Evolutionary conservation across 2,888 invertebrate genomes (phyloP), one percentile per base, ranked within the genome.

Genomic region (Megamerina dolium): DNA sequence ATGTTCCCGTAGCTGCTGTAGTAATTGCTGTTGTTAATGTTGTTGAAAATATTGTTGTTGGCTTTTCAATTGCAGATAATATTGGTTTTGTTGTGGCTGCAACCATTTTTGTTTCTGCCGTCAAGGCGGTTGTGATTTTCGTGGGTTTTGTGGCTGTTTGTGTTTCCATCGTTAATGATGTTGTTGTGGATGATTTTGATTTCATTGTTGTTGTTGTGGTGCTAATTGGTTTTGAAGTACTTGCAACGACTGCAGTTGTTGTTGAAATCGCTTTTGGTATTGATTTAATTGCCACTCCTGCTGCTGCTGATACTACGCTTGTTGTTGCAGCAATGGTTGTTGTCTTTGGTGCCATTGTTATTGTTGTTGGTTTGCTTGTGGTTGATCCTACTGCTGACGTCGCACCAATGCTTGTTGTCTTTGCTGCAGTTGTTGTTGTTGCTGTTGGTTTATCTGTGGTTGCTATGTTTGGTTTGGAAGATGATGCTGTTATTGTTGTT

Each of bases 241-340:
- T 13, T 30, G 38, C 3, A 16, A 13, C 17, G 32, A 21, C 9
- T 27, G 37, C 14, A 16, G 37, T 16, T 13, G 29, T n/a, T 8
- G 30, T n/a, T 16, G 29, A 10, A n/a, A 4, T 34, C 3, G 37
- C 9, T 35, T 19, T 37, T 40, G 3, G 23, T 5, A 14, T 30
- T 33, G 2, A 37, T 26, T 23, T 26, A 23, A 38, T 40, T 18
- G 13, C 33, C 36, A 20, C 6, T 14, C 33, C 30, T 23, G 43
- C 39, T 35, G 41, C 31, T 37, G 37, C 36, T 45, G 50, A 33
- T n/a, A 40, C 45, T 46, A 44, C 26, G 39, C 34, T 14, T 52
- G 52, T 42, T 6, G 45, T 16, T 26, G 38, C 37, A 40, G 46
- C 37, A 44, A 37, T 41, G 35, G 26, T 41, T 37, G 37, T 36